Evolutionary conservation across 1,140 invertebrate genomes (phyloP).

Genomic region (Tetramorium parvispinum): DNA sequence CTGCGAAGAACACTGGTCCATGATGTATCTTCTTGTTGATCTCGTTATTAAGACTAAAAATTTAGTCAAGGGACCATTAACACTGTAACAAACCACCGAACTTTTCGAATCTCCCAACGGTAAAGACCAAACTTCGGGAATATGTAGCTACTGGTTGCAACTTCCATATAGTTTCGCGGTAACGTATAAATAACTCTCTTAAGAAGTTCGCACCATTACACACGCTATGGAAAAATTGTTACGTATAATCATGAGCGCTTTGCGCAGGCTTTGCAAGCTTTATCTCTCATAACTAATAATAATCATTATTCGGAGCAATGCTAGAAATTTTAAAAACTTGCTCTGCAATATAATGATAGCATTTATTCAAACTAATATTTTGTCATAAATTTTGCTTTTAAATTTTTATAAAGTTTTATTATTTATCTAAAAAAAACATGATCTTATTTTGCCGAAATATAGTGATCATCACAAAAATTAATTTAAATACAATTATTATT

Average conservation of each 20-base stretch:
- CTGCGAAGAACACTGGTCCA: neutral
- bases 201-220: conserved; percentile 22
- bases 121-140: conserved; percentile 41
- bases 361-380: neutral
- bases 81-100: conserved; percentile 43
- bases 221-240: neutral
- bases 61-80: conserved; percentile 34
- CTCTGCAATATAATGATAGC: neutral
- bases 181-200: conserved; percentile 53
- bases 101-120: conserved; percentile 46
- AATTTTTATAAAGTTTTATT: neutral
- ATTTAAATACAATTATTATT: neutral
- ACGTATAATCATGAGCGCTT: conserved; percentile 1
- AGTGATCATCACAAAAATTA: neutral
- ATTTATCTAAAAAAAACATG: neutral
- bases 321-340: neutral
- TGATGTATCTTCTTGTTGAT: conserved; percentile 4
- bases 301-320: neutral
- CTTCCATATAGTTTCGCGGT: conserved; percentile 36
- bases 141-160: conserved; percentile 15
- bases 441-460: neutral
- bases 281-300: conserved; percentile 1
- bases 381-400: neutral
- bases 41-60: conserved; percentile 42
- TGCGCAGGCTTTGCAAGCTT: neutral